Evolutionary conservation across 92 coral and sea anemone species (phyloP), one percentile per base, ranked within the genome.

Genomic region (Hydrozoanthus gracilis): DNA sequence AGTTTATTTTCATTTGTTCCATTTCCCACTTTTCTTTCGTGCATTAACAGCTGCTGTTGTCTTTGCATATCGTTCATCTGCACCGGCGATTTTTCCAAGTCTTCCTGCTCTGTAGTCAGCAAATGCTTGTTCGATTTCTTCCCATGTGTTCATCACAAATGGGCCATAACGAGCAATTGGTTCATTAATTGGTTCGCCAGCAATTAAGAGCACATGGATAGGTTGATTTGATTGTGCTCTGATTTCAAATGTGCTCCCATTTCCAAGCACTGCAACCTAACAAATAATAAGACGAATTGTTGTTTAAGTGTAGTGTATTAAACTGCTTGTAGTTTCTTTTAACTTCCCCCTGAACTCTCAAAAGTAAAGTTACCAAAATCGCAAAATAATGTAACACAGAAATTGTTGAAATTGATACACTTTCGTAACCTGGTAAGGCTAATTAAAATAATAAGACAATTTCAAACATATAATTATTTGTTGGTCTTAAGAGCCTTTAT

Each of bases 111-210:
- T 79, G 82, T 83, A 96, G 84, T 96, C 99, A 2, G 82, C 70
- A 65, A 88, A 86, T 8, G 98, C 98, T 82, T 93, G 89, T 58
- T 95, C 93, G 39, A 96, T 95, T 54, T 96, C 93, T 50, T 93
- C 91, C 99, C 98, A 88, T 4, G 95, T 96, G 87, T 96, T 96
- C 99, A 96, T 96, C 27, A 96, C 99, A 89, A 96, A 96, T 7
- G 99, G 99, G 13, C 99, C 99, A 90, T 89, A 95, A 20, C 90
- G 93, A 51, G 97, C 92, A 44, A 96, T 73, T 6, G 98, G 97
- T 78, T 96, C 99, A 3, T 93, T 93, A 6, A 96, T 51, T 65
- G 99, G 98, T 68, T 88, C 82, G n/a, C 99, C 99, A 76, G 98
- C 99, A 52, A 96, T 95, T n/a, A 96, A 69, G 56, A 96, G 87